Conservation (phyloP, 1,140 invertebrate species). For the Bombus superbus region DNA sequence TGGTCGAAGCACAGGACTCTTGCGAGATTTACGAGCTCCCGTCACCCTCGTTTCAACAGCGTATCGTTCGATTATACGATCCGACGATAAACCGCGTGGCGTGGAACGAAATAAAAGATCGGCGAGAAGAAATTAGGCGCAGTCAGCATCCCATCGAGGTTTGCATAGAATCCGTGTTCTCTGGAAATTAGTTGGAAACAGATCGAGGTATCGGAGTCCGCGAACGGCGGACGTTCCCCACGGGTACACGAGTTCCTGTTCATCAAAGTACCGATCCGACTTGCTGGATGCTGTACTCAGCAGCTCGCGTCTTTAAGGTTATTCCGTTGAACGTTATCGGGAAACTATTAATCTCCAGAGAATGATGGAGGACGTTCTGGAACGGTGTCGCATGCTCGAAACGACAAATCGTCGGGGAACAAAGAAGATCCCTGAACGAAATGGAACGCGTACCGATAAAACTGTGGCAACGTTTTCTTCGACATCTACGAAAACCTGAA, state of each 20-base stretch:
- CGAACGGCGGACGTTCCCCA: conserved; percentile 2
- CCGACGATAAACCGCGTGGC: not conserved
- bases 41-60: no score
- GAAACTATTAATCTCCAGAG: conserved; percentile 29
- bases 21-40: no score
- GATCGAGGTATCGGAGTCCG: not conserved
- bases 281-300: conserved; percentile 48
- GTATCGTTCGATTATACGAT: not conserved
- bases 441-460: not conserved
- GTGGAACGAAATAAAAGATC: not conserved
- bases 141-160: not conserved
- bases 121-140: not conserved
- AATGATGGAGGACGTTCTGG: conserved; percentile 2
- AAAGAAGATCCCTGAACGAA: not conserved
- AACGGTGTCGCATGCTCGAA: not conserved
- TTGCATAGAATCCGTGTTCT: conserved; percentile 6
- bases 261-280: conserved; percentile 34
- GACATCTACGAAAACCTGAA: no score
- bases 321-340: conserved; percentile 38
- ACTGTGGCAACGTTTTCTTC: not conserved
- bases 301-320: conserved; percentile 59
- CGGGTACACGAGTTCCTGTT: conserved; percentile 11
- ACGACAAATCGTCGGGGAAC: not conserved
- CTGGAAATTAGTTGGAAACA: not conserved
- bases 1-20: no score